Conservation (phyloP, 2,888 invertebrate genomes). For the Callinectes sapidus region DNA sequence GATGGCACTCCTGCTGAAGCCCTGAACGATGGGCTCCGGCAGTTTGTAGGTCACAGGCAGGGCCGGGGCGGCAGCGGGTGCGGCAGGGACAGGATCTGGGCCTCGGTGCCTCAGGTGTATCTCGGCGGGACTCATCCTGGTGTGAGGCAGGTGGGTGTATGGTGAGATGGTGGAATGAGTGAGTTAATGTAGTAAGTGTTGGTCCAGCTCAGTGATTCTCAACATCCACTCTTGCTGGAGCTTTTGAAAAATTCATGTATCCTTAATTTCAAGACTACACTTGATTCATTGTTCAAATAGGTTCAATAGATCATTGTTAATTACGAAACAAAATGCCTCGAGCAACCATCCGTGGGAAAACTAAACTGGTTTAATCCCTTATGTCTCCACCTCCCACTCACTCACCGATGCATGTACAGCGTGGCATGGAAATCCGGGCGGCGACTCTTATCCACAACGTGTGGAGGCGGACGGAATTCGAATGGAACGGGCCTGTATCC, state of each 20-base stretch:
- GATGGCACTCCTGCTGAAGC: constrained; percentile 39
- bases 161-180: too few species aligned
- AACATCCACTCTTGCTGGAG: too few species aligned
- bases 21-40: neutral
- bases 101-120: constrained; percentile 46
- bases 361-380: too few species aligned
- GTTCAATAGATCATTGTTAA: too few species aligned
- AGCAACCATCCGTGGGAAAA: too few species aligned
- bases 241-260: too few species aligned
- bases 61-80: neutral
- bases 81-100: constrained; percentile 37
- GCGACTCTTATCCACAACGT: neutral
- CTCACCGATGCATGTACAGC: constrained; percentile 63
- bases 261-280: too few species aligned
- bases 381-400: neutral
- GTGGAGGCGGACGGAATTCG: constrained; percentile 41
- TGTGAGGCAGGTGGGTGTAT: too few species aligned
- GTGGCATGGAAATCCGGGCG: constrained; percentile 19
- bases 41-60: neutral
- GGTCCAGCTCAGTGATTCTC: too few species aligned
- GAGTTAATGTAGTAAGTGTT: too few species aligned
- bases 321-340: too few species aligned
- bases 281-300: too few species aligned
- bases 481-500: constrained; percentile 48
- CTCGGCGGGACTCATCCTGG: constrained; percentile 38